phyloP scores from a whole-genome alignment of 2,797 vertebrate genomes.

The Remorina albescens region DNA sequence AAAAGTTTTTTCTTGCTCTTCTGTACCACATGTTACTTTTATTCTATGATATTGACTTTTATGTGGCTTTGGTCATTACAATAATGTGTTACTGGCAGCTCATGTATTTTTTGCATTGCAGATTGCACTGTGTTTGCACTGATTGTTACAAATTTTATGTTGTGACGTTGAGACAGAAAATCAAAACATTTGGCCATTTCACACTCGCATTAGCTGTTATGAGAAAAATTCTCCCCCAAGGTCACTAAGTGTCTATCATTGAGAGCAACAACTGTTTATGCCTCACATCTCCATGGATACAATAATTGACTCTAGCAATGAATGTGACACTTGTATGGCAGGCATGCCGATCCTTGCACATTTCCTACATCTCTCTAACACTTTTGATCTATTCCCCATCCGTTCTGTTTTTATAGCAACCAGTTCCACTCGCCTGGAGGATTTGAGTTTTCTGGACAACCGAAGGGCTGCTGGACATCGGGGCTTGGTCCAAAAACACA shows the following conservation, averaged over 20 bases:
- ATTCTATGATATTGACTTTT: slow-evolving; percentile 35
- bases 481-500: slow-evolving; percentile 91
- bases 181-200: slow-evolving; percentile 55
- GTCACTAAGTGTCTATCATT: slow-evolving; percentile 51
- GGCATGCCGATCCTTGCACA: slow-evolving; percentile 52
- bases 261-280: slow-evolving; percentile 57
- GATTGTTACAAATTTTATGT: slow-evolving; percentile 35
- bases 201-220: slow-evolving; percentile 22
- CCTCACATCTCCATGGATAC: slow-evolving; percentile 74
- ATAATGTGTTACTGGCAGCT: slow-evolving; percentile 28
- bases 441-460: slow-evolving; percentile 92
- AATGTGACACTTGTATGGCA: slow-evolving; percentile 59
- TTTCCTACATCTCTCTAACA: slow-evolving; percentile 44
- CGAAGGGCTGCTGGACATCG: slow-evolving; percentile 91
- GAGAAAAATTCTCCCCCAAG: slow-evolving; percentile 50
- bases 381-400: slow-evolving; percentile 33
- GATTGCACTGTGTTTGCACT: slow-evolving; percentile 24
- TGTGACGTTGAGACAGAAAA: slow-evolving; percentile 45
- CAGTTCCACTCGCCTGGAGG: slow-evolving; percentile 96
- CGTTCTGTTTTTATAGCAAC: slow-evolving; percentile 84
- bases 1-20: slow-evolving; percentile 37
- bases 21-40: slow-evolving; percentile 30
- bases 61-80: slow-evolving; percentile 29
- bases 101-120: slow-evolving; percentile 48
- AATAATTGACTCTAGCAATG: slow-evolving; percentile 58